These are phyloP conservation scores for Drosophila sucinea DNA, from an alignment of 1,140 invertebrate species.

Conservation along the genomic window DNA sequence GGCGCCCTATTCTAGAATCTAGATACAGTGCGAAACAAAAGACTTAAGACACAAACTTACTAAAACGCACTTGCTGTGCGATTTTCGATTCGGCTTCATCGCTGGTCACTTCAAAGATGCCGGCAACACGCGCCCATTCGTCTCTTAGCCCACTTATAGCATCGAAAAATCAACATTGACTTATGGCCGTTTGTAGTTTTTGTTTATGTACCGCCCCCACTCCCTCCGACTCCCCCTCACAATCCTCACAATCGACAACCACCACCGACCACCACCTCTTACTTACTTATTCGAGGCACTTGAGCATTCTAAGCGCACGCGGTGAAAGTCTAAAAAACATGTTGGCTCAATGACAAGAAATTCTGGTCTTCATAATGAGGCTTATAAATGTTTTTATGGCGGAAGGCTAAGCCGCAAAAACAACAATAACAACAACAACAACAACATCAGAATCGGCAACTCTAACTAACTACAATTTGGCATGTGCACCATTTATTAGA, in stretches of 20 bases:
- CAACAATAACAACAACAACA: constrained; percentile 34
- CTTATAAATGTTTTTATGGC: constrained; percentile 80
- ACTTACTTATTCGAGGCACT: constrained; percentile 42
- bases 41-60: constrained; percentile 70
- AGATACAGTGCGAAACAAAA: constrained; percentile 48
- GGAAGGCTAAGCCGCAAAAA: constrained; percentile 58
- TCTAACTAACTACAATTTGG: constrained; percentile 62
- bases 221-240: not conserved
- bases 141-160: constrained; percentile 72
- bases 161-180: constrained; percentile 76
- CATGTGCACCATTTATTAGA: constrained; percentile 79
- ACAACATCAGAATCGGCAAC: constrained; percentile 31
- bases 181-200: constrained; percentile 63
- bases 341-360: constrained; percentile 72
- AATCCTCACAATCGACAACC: not conserved
- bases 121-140: constrained; percentile 30
- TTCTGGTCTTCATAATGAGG: constrained; percentile 80
- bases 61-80: constrained; percentile 63
- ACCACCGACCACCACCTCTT: not conserved
- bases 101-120: constrained; percentile 47
- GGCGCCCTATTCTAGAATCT: not conserved
- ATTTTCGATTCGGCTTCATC: constrained; percentile 10
- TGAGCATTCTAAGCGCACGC: constrained; percentile 54
- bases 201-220: constrained; percentile 32
- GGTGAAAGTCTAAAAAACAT: constrained; percentile 67